phyloP scores from a whole-genome alignment of 1,140 invertebrate genomes.

The Bombus sibiricus region DNA sequence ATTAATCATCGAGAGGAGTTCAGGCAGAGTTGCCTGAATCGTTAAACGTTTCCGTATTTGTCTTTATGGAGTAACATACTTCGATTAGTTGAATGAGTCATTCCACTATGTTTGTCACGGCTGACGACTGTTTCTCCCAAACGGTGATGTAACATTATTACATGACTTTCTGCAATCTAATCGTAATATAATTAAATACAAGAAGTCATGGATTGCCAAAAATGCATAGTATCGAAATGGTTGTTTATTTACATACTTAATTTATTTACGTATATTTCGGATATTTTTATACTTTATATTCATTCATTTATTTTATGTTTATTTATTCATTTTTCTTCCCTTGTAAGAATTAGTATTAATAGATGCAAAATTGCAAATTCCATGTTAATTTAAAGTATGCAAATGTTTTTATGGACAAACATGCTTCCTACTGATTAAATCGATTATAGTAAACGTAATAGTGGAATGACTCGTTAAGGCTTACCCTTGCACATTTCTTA shows the following conservation, averaged over 20 bases:
- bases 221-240: background rate
- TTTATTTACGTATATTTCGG: background rate
- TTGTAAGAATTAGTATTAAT: background rate
- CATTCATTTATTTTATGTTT: background rate
- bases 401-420: background rate
- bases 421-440: background rate
- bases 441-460: slow-evolving; percentile 11
- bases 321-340: background rate
- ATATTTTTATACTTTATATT: background rate
- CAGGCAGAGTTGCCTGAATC: background rate
- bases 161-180: background rate
- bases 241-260: background rate
- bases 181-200: background rate
- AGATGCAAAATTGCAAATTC: background rate
- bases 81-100: slow-evolving; percentile 21
- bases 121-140: background rate
- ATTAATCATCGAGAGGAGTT: background rate
- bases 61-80: background rate
- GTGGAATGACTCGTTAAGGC: slow-evolving; percentile 1
- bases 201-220: background rate
- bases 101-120: background rate
- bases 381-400: background rate
- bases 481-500: slow-evolving; percentile 18
- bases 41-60: background rate
- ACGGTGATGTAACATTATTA: slow-evolving; percentile 32